A percentile compares a stretch with the other conserved stretches of the same genome.
phyloP scores from a whole-genome alignment of 1,140 invertebrate genomes.

The Fopius arisanus region DNA sequence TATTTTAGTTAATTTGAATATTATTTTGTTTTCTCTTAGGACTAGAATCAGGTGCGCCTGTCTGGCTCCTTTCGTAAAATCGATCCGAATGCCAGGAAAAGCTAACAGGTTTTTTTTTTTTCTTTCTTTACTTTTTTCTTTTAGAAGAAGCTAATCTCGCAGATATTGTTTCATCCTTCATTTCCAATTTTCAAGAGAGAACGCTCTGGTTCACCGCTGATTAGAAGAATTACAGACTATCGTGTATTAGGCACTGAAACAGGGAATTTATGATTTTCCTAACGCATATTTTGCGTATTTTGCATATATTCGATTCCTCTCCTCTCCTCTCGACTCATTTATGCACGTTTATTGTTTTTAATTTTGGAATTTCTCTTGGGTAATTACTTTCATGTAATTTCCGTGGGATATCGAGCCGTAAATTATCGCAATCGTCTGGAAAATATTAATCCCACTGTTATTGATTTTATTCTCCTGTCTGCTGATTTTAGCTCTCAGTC shows the following conservation, averaged over 20 bases:
- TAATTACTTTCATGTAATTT: neutral
- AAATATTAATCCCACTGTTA: neutral
- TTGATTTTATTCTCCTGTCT: neutral
- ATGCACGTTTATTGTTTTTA: neutral
- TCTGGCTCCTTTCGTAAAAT: slow-evolving; percentile 2
- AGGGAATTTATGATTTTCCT: slow-evolving; percentile 31
- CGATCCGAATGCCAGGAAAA: slow-evolving; percentile 12
- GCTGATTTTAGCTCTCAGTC: too few relatives aligned
- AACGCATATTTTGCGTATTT: neutral
- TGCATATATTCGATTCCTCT: slow-evolving; percentile 15
- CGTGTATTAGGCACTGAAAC: slow-evolving; percentile 46
- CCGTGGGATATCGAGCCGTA: neutral
- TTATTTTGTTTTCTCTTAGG: slow-evolving; percentile 37
- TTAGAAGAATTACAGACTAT: slow-evolving; percentile 41
- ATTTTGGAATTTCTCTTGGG: neutral
- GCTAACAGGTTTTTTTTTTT: slow-evolving; percentile 30
- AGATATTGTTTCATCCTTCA: neutral
- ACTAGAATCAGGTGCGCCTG: slow-evolving; percentile 44
- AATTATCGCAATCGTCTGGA: too few relatives aligned
- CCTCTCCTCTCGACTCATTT: slow-evolving; percentile 4
- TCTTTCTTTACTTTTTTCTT: too few relatives aligned
- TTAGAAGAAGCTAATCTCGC: slow-evolving; percentile 25
- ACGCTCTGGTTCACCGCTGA: slow-evolving; percentile 26
- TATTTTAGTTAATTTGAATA: slow-evolving; percentile 22
- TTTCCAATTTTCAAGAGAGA: slow-evolving; percentile 11